Percentiles rank a stretch among this genome's conserved stretches.
Evolutionary conservation across 2,888 invertebrate genomes (phyloP).

Genomic region (Drosophila rubida): DNA sequence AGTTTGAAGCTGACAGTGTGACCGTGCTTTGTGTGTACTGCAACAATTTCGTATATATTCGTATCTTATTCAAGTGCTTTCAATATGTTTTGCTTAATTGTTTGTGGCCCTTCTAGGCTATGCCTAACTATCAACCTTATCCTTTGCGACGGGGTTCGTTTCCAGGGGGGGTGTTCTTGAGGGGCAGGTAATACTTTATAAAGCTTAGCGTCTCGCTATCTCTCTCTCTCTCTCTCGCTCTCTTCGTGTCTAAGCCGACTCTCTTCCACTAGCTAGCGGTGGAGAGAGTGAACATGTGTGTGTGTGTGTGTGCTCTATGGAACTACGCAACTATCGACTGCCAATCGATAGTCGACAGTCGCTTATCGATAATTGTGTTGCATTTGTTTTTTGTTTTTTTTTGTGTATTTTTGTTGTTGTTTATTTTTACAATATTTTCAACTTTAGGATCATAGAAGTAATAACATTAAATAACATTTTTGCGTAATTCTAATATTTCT

Average conservation of each 20-base stretch:
- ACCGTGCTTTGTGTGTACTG: slow-evolving; percentile 29
- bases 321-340: slow-evolving; percentile 50
- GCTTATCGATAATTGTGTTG: slow-evolving; percentile 55
- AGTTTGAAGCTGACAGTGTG: slow-evolving; percentile 45
- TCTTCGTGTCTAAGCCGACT: slow-evolving; percentile 7
- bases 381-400: slow-evolving; percentile 31
- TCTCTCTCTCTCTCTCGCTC: slow-evolving; percentile 13
- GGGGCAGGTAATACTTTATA: slow-evolving; percentile 23
- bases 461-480: slow-evolving; percentile 81
- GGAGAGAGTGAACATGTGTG: slow-evolving; percentile 16
- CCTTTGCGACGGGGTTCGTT: slow-evolving; percentile 6
- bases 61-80: slow-evolving; percentile 24
- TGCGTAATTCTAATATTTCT: slow-evolving; percentile 78
- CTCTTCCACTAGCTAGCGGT: slow-evolving; percentile 24
- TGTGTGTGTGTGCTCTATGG: slow-evolving; percentile 44
- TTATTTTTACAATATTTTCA: slow-evolving; percentile 81
- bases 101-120: slow-evolving; percentile 40
- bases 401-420: slow-evolving; percentile 47
- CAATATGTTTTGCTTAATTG: slow-evolving; percentile 2
- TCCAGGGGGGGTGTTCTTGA: not conserved
- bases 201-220: slow-evolving; percentile 16
- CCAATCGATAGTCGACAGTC: slow-evolving; percentile 28
- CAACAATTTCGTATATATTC: slow-evolving; percentile 28
- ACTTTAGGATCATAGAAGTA: slow-evolving; percentile 78
- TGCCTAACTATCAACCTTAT: slow-evolving; percentile 41